phyloP scores from a whole-genome alignment of 2,113 vertebrate genomes.

The Heterocephalus glaber region DNA sequence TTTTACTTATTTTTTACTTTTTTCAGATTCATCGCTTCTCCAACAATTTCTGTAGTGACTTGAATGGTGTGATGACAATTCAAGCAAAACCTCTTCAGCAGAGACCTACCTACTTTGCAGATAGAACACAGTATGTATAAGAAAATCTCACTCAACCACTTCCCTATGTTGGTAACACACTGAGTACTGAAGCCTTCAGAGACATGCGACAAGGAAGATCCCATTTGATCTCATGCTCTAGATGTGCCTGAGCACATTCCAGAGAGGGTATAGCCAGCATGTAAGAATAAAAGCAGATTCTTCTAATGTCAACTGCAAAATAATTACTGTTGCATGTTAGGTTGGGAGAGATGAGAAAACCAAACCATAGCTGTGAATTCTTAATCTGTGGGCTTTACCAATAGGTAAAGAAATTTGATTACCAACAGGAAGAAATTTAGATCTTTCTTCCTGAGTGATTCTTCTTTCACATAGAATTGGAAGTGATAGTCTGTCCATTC shows the following conservation, averaged over 20 bases:
- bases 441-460: not conserved
- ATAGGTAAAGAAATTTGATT: too few species aligned
- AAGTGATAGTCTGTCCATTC: not conserved
- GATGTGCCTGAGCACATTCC: not conserved
- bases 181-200: accelerated
- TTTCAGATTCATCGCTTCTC: constrained; percentile 83
- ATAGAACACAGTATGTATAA: constrained; percentile 86
- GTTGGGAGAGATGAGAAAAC: not conserved
- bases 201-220: accelerated
- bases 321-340: accelerated
- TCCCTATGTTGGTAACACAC: accelerated
- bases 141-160: not conserved
- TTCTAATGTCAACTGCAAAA: not conserved
- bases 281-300: not conserved
- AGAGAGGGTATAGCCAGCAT: not conserved
- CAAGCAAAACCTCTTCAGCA: constrained; percentile 91
- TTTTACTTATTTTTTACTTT: not conserved
- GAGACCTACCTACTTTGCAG: constrained; percentile 82
- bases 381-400: not conserved
- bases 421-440: not conserved
- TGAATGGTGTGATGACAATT: constrained; percentile 92
- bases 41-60: constrained; percentile 83
- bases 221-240: not conserved
- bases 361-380: not conserved
- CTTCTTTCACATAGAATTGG: not conserved